Evolutionary conservation across 2,797 vertebrate genomes (phyloP).

Genomic region (Esox masquinongy): DNA sequence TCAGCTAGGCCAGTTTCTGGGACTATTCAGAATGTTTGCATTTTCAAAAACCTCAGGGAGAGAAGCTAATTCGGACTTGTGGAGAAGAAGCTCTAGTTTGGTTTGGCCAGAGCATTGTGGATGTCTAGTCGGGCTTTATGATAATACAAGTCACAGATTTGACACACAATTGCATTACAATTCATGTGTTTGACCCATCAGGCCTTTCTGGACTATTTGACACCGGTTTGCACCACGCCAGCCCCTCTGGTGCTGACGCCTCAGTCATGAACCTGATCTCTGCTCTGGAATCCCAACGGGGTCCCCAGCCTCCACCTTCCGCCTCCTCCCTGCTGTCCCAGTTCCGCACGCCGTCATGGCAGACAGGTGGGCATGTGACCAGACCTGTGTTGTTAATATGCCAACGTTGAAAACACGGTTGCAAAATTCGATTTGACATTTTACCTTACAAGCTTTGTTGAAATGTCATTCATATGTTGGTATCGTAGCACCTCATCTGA

Average conservation of each 20-base stretch:
- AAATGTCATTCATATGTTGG: neutral
- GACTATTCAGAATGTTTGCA: no score
- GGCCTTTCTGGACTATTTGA: slow-evolving; percentile 93
- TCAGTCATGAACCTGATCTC: slow-evolving; percentile 98
- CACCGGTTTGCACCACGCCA: slow-evolving; percentile 90
- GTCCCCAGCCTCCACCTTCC: slow-evolving; percentile 90
- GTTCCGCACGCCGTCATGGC: slow-evolving; percentile 95
- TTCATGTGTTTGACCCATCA: slow-evolving; percentile 38
- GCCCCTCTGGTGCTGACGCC: slow-evolving; percentile 89
- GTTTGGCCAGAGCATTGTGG: no score
- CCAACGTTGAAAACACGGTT: slow-evolving; percentile 59
- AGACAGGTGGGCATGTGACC: slow-evolving; percentile 82
- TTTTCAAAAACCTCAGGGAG: no score
- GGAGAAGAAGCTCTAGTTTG: no score
- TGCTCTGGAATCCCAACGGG: slow-evolving; percentile 87
- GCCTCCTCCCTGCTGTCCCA: slow-evolving; percentile 94
- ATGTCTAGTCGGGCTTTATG: no score
- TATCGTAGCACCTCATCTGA: neutral
- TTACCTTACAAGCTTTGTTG: neutral
- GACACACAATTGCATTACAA: no score
- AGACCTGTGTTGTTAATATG: slow-evolving; percentile 38
- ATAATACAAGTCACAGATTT: no score
- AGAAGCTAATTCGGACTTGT: no score
- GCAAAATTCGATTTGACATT: slow-evolving; percentile 62
- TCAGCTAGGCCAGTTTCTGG: no score